Evolutionary conservation across 2,888 invertebrate genomes (phyloP).

Genomic region (Aphodius granarius): DNA sequence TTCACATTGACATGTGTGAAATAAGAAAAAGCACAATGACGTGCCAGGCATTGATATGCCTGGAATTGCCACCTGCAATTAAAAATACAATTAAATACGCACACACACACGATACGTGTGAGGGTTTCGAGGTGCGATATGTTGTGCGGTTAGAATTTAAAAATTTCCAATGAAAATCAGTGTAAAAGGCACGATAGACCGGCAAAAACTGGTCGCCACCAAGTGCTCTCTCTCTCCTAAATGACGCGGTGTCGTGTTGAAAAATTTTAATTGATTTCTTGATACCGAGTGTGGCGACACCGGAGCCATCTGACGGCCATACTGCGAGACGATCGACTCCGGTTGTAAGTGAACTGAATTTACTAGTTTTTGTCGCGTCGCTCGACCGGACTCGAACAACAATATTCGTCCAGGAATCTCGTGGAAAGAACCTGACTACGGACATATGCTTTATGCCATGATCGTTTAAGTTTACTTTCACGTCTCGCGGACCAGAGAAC

Average conservation of each 20-base stretch:
- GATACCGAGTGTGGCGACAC: not conserved
- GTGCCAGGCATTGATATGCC: not conserved
- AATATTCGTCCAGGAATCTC: constrained; percentile 29
- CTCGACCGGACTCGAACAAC: constrained; percentile 34
- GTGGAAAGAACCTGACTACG: constrained; percentile 35
- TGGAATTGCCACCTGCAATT: constrained; percentile 8
- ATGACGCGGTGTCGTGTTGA: constrained; percentile 14
- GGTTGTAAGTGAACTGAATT: constrained; percentile 8
- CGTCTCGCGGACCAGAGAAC: not conserved
- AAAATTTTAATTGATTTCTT: constrained; percentile 15
- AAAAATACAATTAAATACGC: too few species aligned
- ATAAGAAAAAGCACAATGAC: not conserved
- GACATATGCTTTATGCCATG: constrained; percentile 35
- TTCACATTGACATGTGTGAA: not conserved
- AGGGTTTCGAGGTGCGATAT: constrained; percentile 12
- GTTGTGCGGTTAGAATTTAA: constrained; percentile 10
- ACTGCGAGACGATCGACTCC: not conserved
- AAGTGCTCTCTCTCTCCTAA: constrained; percentile 3
- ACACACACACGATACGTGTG: constrained; percentile 7
- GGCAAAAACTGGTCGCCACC: constrained; percentile 5
- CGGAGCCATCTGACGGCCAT: constrained; percentile 2
- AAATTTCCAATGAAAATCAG: constrained; percentile 15
- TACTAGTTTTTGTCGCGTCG: constrained; percentile 38
- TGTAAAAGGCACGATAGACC: not conserved
- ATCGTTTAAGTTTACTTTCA: constrained; percentile 24